Evolutionary conservation across 2,888 invertebrate genomes (phyloP).

Genomic region (Acrocera orbiculus): DNA sequence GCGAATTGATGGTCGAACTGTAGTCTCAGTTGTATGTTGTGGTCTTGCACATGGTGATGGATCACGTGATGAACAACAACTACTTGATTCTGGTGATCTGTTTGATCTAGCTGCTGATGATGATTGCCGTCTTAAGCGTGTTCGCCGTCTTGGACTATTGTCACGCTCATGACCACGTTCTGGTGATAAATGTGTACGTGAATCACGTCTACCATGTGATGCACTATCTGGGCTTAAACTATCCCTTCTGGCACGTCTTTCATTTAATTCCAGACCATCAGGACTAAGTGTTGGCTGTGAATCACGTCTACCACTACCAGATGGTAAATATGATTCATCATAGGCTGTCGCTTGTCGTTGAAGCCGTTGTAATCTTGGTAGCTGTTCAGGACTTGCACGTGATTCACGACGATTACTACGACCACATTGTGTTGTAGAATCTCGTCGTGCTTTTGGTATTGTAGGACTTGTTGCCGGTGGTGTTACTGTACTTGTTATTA

Average conservation of each 20-base stretch:
- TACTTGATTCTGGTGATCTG: constrained; percentile 53
- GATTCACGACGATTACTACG: constrained; percentile 46
- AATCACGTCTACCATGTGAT: constrained; percentile 53
- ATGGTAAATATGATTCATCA: constrained; percentile 65
- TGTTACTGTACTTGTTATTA: constrained; percentile 66
- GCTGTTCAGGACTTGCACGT: constrained; percentile 49
- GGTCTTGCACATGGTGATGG: constrained; percentile 61
- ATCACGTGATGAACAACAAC: constrained; percentile 62
- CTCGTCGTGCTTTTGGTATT: constrained; percentile 45
- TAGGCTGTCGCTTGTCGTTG: constrained; percentile 78
- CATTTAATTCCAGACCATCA: constrained; percentile 51
- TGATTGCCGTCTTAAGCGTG: constrained; percentile 58
- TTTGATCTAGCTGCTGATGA: constrained; percentile 50
- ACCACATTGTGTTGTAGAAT: constrained; percentile 73
- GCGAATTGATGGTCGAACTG: constrained; percentile 55
- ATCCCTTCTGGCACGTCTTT: constrained; percentile 60
- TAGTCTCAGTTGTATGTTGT: constrained; percentile 33
- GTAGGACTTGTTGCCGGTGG: constrained; percentile 69
- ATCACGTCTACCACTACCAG: constrained; percentile 50
- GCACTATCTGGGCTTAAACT: constrained; percentile 84
- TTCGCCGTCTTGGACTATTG: constrained; percentile 55
- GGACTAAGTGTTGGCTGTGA: constrained; percentile 72
- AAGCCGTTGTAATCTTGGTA: constrained; percentile 44
- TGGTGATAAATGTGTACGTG: constrained; percentile 60
- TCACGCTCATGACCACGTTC: constrained; percentile 67